phyloP scores from a whole-genome alignment of 2,113 vertebrate species.

The Gymnocephalus cernua region DNA sequence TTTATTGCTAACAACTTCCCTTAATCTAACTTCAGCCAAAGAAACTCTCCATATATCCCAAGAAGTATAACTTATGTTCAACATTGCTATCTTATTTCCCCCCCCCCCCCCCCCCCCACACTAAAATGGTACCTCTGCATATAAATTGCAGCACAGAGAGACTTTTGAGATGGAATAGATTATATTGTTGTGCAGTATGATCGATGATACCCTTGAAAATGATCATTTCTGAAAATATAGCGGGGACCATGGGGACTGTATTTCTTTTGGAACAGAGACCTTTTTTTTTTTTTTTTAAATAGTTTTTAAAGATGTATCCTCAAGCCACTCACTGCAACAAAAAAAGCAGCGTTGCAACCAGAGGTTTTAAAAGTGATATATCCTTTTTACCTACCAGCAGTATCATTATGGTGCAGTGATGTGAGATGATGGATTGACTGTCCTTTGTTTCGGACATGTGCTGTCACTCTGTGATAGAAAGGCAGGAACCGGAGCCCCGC shows the following conservation, averaged over 20 bases:
- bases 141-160: conserved; percentile 57
- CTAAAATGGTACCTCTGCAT: conserved; percentile 54
- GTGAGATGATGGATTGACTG: conserved; percentile 74
- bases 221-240: conserved; percentile 59
- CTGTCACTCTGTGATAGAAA: conserved; percentile 65
- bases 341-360: conserved; percentile 13
- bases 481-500: conserved; percentile 28
- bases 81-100: conserved; percentile 37
- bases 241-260: conserved; percentile 39
- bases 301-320: conserved; percentile 43
- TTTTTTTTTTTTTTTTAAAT: conserved; percentile 43
- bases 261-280: conserved; percentile 32
- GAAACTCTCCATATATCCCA: conserved; percentile 55
- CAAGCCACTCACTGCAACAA: conserved; percentile 32
- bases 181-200: conserved; percentile 68
- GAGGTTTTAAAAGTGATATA: conserved; percentile 59
- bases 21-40: conserved; percentile 46
- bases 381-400: conserved; percentile 57
- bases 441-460: conserved; percentile 62
- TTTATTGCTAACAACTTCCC: conserved; percentile 48
- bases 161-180: conserved; percentile 72
- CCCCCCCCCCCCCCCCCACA: too few species aligned
- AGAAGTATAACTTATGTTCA: conserved; percentile 47
- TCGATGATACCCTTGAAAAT: conserved; percentile 65
- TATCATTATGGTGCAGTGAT: conserved; percentile 58